phyloP scores from a whole-genome alignment of 1,140 invertebrate species.

The Brachionus manjavacas region DNA sequence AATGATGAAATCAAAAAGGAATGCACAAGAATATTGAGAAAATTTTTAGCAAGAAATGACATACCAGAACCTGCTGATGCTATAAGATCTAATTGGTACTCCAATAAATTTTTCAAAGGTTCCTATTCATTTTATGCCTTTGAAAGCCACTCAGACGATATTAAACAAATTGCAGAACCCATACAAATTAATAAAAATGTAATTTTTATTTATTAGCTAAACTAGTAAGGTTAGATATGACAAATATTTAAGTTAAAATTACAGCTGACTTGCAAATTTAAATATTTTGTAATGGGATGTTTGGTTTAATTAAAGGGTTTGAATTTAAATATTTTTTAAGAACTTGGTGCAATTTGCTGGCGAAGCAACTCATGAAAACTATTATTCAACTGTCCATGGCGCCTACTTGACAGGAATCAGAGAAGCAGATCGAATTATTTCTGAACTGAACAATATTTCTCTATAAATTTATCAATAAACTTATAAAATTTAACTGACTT shows the following conservation, averaged over 20 bases:
- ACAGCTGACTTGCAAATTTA: no score
- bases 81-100: slow-evolving; percentile 21
- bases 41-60: background rate
- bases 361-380: slow-evolving; percentile 87
- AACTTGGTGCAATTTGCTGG: slow-evolving; percentile 77
- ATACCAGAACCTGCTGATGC: slow-evolving; percentile 23
- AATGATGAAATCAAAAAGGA: background rate
- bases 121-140: slow-evolving; percentile 10
- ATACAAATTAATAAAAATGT: background rate
- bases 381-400: slow-evolving; percentile 89
- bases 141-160: slow-evolving; percentile 37
- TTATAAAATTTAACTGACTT: no score
- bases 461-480: no score
- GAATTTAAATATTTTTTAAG: background rate
- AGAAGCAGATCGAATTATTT: slow-evolving; percentile 66
- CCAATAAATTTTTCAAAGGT: background rate
- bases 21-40: background rate
- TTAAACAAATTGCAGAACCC: background rate
- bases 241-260: no score
- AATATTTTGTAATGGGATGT: no score
- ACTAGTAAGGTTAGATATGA: no score
- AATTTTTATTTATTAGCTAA: no score
- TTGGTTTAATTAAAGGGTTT: no score
- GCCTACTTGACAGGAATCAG: slow-evolving; percentile 79
- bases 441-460: slow-evolving; percentile 29